Evolutionary conservation across 2,888 invertebrate species (phyloP), one percentile per base, ranked within the genome.

Genomic region (Sarcophaga rosellei): DNA sequence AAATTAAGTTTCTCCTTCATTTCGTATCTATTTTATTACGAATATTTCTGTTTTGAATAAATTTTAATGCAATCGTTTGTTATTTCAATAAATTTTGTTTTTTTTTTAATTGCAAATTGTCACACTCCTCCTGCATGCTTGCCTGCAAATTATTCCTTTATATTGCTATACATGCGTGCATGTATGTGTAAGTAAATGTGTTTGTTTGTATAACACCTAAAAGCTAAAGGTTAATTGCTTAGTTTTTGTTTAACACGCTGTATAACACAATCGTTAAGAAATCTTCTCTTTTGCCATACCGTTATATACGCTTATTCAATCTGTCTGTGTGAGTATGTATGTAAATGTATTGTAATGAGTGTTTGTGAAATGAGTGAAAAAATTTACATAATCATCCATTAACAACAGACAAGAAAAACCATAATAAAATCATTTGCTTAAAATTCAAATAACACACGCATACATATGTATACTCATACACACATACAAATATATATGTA

Each of bases 381-480:
- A 70, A 80, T 75, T 70, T 84, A 70, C 69, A 84, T 84, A 84
- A 84, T 84, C 83, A 69, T 59, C 59, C 65, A 65, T 84, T 75
- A 47, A 70, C 77, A 80, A 70, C 79, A 80, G 65, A 80, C 47
- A 70, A 74, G 79, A 63, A 79, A 10, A 79, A 35, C 79, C 74
- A 47, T 79, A 78, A 74, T 69, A 79, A 79, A 84, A 79, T 23
- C 79, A 79, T 63, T 84, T 70, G 65, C 69, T 84, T 47, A 79
- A 84, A 79, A 78, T 79, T 79, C 75, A 59, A 74, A 62, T 25
- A 20, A 69, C 21, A 59, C 74, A 75, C 47, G 15, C 15, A 47
- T 15, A 15, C 47, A 12, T 15, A 12, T 4, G 1, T 12, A 47
- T 15, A 47, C 35, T 6, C 35, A 35, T 10, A 35, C 6, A 47